A percentile compares a stretch with the other conserved stretches of the same genome.
phyloP scores from a whole-genome alignment of 2,113 vertebrate genomes.

The Sprattus sprattus region DNA sequence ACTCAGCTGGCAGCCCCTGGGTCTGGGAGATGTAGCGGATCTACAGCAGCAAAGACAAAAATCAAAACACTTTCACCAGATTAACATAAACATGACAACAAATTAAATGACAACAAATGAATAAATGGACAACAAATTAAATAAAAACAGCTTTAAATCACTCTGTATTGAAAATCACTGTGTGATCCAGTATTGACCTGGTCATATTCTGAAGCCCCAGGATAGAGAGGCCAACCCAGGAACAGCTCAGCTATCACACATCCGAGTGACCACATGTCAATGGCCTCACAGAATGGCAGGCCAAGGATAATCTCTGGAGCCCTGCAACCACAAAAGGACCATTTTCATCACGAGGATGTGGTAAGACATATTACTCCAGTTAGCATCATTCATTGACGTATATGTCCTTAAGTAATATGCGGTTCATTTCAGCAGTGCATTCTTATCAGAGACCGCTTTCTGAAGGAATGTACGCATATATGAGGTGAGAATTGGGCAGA shows the following conservation, averaged over 20 bases:
- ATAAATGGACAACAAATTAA: neutral
- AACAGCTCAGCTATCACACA: constrained; percentile 98
- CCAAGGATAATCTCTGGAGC: constrained; percentile 97
- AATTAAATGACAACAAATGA: no score
- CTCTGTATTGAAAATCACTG: neutral
- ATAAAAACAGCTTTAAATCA: neutral
- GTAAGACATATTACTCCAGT: neutral
- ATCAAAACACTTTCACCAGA: neutral
- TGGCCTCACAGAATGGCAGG: constrained; percentile 94
- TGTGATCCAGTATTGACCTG: constrained; percentile 77
- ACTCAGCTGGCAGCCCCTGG: constrained; percentile 95
- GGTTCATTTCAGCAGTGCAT: neutral
- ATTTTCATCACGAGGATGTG: neutral
- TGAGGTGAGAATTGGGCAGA: neutral
- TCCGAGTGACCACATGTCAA: constrained; percentile 98
- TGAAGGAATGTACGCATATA: no score
- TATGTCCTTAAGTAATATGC: no score
- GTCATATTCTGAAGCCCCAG: constrained; percentile 96
- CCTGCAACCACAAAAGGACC: constrained; percentile 62
- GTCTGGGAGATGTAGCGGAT: constrained; percentile 99
- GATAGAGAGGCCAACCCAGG: constrained; percentile 95
- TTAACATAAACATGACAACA: no score
- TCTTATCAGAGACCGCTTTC: neutral
- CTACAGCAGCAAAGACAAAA: constrained; percentile 64
- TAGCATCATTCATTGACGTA: neutral